Evolutionary conservation across 2,113 vertebrate species (phyloP), one percentile per base, ranked within the genome.

Genomic region (Semicossyphus pulcher): DNA sequence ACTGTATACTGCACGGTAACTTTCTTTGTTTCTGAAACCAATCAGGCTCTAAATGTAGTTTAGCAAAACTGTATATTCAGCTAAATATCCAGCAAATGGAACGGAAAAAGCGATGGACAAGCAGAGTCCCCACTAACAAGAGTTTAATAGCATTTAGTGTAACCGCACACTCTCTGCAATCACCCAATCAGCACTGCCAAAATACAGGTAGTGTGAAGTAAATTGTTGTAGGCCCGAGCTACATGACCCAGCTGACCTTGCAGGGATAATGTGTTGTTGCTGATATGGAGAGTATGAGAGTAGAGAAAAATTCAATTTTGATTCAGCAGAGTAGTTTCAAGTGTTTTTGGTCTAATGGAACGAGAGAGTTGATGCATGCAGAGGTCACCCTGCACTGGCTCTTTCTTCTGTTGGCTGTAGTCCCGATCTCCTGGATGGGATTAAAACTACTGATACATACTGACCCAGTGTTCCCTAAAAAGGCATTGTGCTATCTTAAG

Each of bases 341-440:
- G 89, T 88, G 85, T 86, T 91, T 86, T 90, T 82, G 71, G 51
- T 74, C 76, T 91, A 89, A 92, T 89, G 86, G 88, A 90, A 80
- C 25, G 14, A 69, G 51, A 81, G 76, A 73, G 60, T 82, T 85
- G 69, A 84, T 88, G 79, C 72, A 78, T 82, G 54, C 57, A 83
- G 76, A 84, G 87, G 89, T 92, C 86, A 89, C 84, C 81, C 78
- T 84, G 72, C 63, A 61, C 32, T 9, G 20, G 26, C 45, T 34
- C 61, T 51, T 67, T 45, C 21, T 51, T 62, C 28, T 68, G 37
- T 47, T 78, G 67, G 54, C 56, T 67, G 42, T 49, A 73, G 37
- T 73, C 48, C 74, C 76, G 41, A 86, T 80, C 44, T 81, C 45
- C 59, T 73, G 42, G 48, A 62, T 65, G 42, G 34, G 41, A 77